These are phyloP conservation scores for Eptatretus burgeri DNA, from an alignment of 2,113 vertebrate species.

Conservation along the genomic window DNA sequence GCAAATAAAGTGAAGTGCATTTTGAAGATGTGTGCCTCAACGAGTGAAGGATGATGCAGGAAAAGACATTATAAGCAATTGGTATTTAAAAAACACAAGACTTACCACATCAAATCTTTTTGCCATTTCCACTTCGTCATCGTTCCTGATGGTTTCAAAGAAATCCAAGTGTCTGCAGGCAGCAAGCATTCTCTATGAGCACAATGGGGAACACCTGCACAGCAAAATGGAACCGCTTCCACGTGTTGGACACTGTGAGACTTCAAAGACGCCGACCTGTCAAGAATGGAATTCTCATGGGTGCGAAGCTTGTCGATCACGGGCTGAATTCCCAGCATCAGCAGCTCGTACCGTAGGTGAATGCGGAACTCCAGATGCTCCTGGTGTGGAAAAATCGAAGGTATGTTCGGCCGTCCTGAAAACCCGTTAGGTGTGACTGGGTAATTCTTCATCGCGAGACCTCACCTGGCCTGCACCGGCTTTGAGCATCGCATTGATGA, in stretches of 20 bases:
- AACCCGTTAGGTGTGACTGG: too few relatives aligned
- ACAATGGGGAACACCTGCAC: too few relatives aligned
- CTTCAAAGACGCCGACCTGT: slow-evolving; percentile 29
- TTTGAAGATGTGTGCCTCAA: too few relatives aligned
- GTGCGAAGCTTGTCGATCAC: slow-evolving; percentile 74
- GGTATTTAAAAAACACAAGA: slow-evolving; percentile 2
- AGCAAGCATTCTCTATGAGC: too few relatives aligned
- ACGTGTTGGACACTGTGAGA: not conserved
- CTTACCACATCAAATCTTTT: slow-evolving; percentile 66
- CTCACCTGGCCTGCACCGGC: slow-evolving; percentile 74
- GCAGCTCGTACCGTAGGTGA: slow-evolving; percentile 74
- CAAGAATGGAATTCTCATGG: slow-evolving; percentile 70
- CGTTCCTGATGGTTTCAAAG: slow-evolving; percentile 93
- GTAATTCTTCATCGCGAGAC: not conserved
- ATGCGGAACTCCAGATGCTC: slow-evolving; percentile 82
- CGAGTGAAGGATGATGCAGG: too few relatives aligned
- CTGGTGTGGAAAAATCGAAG: slow-evolving; percentile 15
- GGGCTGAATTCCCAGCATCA: slow-evolving; percentile 88
- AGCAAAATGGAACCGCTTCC: too few relatives aligned
- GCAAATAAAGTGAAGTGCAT: too few relatives aligned
- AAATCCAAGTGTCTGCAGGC: slow-evolving; percentile 62
- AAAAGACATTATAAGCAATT: too few relatives aligned
- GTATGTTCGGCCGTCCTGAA: too few relatives aligned
- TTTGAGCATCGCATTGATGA: slow-evolving; percentile 83
- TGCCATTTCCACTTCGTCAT: slow-evolving; percentile 65